Conservation (phyloP, 2,797 vertebrate genomes). For the Tadarida brasiliensis region DNA sequence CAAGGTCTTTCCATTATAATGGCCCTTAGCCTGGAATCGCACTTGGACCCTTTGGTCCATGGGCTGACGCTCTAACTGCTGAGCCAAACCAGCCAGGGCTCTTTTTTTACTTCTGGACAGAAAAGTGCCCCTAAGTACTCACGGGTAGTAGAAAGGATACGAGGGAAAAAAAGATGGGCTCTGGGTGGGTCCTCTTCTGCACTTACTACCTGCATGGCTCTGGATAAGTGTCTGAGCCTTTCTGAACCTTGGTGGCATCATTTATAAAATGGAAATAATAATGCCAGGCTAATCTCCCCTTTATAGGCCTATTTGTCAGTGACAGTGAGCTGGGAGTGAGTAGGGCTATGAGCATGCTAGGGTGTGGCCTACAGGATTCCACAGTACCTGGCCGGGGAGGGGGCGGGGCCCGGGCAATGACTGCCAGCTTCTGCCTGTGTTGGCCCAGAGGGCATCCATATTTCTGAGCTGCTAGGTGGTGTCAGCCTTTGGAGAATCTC, state of each 20-base stretch:
- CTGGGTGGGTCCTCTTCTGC: no score
- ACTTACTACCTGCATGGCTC: fast-evolving
- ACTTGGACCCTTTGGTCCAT: no score
- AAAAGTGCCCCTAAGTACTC: neutral
- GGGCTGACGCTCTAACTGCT: no score
- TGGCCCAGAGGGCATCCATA: neutral
- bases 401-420: no score
- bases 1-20: neutral
- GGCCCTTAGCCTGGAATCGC: no score
- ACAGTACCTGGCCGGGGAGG: neutral
- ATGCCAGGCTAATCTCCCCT: neutral
- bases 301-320: fast-evolving
- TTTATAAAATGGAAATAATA: neutral
- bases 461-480: neutral
- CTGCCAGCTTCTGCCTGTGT: neutral
- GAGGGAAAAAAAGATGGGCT: neutral
- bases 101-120: no score
- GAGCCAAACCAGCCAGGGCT: neutral
- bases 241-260: neutral
- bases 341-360: fast-evolving
- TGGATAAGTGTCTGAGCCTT: neutral
- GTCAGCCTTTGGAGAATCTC: neutral
- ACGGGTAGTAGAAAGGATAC: neutral
- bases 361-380: neutral
- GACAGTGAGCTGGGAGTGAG: neutral